Conservation (phyloP, 2,797 vertebrate genomes). For the Taeniopygia guttata region DNA sequence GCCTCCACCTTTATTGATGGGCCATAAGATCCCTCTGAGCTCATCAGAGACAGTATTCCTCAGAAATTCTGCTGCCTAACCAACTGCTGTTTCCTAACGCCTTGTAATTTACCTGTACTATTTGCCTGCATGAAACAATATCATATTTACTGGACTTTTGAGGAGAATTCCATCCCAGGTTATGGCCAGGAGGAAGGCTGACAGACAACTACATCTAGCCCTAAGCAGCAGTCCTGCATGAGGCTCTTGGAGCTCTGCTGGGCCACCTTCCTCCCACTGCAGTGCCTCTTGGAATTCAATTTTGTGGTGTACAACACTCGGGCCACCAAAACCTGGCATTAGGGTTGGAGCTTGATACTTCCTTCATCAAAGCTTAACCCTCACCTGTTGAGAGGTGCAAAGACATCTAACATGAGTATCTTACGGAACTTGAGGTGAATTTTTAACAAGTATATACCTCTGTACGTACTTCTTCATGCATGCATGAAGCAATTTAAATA, state of each 20-base stretch:
- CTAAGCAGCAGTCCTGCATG: neutral
- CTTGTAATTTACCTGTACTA: rapidly evolving
- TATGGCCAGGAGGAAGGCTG: neutral
- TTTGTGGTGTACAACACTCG: rapidly evolving
- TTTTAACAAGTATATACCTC: neutral
- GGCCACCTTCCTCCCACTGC: neutral
- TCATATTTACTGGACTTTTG: neutral
- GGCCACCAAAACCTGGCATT: neutral
- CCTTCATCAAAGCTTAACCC: rapidly evolving
- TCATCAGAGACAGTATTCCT: neutral
- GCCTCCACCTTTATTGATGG: too few relatives aligned
- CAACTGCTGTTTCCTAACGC: neutral
- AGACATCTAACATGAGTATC: neutral
- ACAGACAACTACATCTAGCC: neutral
- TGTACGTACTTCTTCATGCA: neutral
- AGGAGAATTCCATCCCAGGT: neutral
- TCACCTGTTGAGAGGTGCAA: neutral
- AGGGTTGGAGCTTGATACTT: neutral
- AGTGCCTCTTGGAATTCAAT: neutral
- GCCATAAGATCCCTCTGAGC: neutral
- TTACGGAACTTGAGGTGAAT: neutral
- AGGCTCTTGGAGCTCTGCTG: neutral
- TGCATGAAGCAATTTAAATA: neutral
- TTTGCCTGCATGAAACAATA: neutral
- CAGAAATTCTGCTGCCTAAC: neutral